Percentiles rank a stretch among this genome's conserved stretches.
Evolutionary conservation across 2,113 vertebrate species (phyloP).

Genomic region (Mungos mungo): DNA sequence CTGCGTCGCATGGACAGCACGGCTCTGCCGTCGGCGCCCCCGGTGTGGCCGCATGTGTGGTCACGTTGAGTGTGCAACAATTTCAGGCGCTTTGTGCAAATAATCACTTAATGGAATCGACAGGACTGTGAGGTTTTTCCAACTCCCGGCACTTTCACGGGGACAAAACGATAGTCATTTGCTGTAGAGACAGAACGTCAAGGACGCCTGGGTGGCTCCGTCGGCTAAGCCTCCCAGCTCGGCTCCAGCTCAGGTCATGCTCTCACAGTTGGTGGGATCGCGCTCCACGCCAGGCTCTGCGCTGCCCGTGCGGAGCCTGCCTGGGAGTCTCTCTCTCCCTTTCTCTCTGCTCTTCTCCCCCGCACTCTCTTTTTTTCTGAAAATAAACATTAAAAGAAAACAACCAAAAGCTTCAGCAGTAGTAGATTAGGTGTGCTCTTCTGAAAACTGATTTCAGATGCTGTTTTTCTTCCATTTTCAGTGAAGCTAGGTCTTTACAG

Average conservation of each 20-base stretch:
- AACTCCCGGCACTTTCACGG: not conserved
- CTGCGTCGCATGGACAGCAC: not conserved
- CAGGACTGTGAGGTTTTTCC: not conserved
- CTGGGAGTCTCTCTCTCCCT: no score
- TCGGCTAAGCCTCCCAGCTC: no score
- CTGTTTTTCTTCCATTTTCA: not conserved
- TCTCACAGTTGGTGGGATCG: no score
- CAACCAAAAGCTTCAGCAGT: not conserved
- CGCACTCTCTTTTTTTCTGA: no score
- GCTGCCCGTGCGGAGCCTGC: no score
- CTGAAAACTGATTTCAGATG: not conserved
- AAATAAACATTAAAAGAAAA: no score
- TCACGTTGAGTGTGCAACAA: not conserved
- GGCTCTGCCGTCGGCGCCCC: not conserved
- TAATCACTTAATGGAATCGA: not conserved
- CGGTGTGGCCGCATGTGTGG: not conserved
- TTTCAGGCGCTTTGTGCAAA: not conserved
- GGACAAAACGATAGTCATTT: not conserved
- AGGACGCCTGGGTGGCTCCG: no score
- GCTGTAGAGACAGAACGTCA: slow-evolving; percentile 5
- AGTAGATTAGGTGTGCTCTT: not conserved
- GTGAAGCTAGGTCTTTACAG: not conserved
- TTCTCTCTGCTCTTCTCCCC: no score
- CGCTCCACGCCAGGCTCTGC: no score
- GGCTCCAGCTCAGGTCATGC: no score